Percentiles rank a stretch among this genome's conserved stretches.
Evolutionary conservation across 2,797 vertebrate species (phyloP).

Genomic region (Lerista edwardsae): DNA sequence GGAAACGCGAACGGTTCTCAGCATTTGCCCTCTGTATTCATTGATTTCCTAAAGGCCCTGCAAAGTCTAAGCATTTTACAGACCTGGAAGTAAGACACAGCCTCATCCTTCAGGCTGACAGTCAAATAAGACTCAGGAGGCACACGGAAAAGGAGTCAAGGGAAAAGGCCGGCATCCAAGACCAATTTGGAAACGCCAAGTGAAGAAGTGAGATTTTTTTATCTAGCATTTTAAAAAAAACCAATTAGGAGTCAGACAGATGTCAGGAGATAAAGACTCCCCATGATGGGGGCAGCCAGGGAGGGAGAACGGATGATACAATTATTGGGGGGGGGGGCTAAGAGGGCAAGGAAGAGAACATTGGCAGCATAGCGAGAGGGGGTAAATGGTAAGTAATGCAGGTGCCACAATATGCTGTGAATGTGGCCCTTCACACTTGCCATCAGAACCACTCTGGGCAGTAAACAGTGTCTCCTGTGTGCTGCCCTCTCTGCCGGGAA

Average conservation of each 20-base stretch:
- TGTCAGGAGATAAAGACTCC: background rate
- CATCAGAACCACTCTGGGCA: too few species aligned
- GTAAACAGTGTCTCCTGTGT: too few species aligned
- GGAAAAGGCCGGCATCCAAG: background rate
- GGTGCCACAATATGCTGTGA: too few species aligned
- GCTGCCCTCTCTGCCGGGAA: too few species aligned
- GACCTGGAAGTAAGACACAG: background rate
- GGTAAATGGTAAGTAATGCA: too few species aligned
- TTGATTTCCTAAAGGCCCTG: background rate
- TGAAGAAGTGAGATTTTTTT: background rate
- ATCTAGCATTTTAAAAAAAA: background rate
- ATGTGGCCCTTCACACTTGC: too few species aligned
- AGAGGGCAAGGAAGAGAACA: background rate
- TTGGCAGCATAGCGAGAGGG: too few species aligned
- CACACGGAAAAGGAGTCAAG: background rate
- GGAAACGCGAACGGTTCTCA: too few species aligned
- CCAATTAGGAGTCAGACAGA: background rate
- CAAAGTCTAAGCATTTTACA: too few species aligned
- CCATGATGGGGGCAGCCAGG: background rate
- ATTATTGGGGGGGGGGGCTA: background rate
- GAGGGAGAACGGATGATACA: background rate
- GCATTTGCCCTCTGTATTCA: too few species aligned
- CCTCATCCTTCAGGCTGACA: background rate
- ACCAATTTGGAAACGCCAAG: background rate
- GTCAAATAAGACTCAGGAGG: background rate